phyloP scores from a whole-genome alignment of 53 echinoderm and acorn worm genomes.

The Antedon mediterranea region DNA sequence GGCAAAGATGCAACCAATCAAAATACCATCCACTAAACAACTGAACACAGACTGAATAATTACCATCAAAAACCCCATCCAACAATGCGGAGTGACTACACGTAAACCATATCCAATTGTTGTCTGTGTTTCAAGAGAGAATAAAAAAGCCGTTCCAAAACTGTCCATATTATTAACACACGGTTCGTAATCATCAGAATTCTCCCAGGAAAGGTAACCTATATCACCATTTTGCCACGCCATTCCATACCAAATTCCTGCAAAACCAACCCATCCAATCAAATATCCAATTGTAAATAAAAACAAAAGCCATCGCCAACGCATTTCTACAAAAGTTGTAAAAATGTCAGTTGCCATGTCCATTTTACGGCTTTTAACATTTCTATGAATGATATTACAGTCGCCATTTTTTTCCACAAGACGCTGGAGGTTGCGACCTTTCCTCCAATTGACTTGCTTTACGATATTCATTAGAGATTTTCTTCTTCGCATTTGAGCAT shows the following conservation, averaged over 20 bases:
- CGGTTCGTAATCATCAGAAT: constrained; percentile 41
- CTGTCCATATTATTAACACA: constrained; percentile 82
- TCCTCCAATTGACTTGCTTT: constrained; percentile 34
- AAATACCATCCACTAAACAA: constrained; percentile 65
- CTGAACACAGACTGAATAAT: constrained; percentile 86
- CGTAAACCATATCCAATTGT: constrained; percentile 95
- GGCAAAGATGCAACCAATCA: constrained; percentile 82
- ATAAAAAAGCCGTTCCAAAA: constrained; percentile 70
- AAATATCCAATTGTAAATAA: constrained; percentile 64
- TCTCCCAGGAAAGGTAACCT: constrained; percentile 13
- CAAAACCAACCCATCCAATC: constrained; percentile 52
- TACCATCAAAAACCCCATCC: constrained; percentile 62
- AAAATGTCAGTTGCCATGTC: constrained; percentile 60
- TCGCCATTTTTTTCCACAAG: constrained; percentile 72
- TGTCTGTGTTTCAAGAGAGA: constrained; percentile 91
- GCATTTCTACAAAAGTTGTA: constrained; percentile 70
- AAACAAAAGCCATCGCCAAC: constrained; percentile 73
- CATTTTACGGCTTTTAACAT: constrained; percentile 33
- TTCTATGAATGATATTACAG: constrained; percentile 62
- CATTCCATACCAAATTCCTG: constrained; percentile 54
- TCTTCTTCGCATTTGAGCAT: constrained; percentile 24
- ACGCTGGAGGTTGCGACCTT: constrained; percentile 63
- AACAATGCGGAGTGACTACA: constrained; percentile 70
- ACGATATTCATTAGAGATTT: constrained; percentile 53
- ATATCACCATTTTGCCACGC: constrained; percentile 69